Evolutionary conservation across 2,113 vertebrate species (phyloP), one percentile per base, ranked within the genome.

Genomic region (Okapia johnstoni): DNA sequence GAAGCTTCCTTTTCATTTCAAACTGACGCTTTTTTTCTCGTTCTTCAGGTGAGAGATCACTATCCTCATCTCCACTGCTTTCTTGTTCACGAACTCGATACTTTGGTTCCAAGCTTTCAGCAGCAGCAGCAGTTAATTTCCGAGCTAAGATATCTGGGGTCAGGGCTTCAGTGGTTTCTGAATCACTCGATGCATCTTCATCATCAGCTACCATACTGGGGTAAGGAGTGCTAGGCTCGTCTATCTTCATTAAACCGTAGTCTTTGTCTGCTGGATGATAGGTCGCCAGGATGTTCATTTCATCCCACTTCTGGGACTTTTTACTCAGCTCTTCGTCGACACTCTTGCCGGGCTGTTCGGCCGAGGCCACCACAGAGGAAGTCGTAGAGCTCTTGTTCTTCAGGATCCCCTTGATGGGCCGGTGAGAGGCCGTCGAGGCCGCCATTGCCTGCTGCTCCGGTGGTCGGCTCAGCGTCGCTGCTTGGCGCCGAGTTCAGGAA

Each of bases 231-330:
- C 99, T 99, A 58, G 99, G 99, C 97, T 99, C 99, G 93, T 99
- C 99, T 30, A 99, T 99, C 98, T 99, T 99, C 99, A 99, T 99
- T 98, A 99, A 98, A 58, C 99, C 99, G 58, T 99, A 99, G 98
- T 99, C 99, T 98, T 99, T 99, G 98, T 99, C 99, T 30, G 99
- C 98, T 79, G 99, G 99, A 98, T 99, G 99, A 97, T 99, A 99
- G 0, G 99, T 99, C 16, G 99, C 99, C 96, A 99, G 98, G 98
- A 99, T 99, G 98, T 99, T 99, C 99, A 99, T 99, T 98, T 99
- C 99, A 98, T 99, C 99, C 99, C 99, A 99, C 98, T 99, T 99
- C 98, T 99, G 99, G 1, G 99, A 99, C 96, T 99, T 99, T 98
- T 99, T 99, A 98, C 98, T 98, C 93, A 98, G 98, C 61, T 98